Evolutionary conservation across 2,888 invertebrate genomes (phyloP), one percentile per base, ranked within the genome.

Genomic region (Campoplex nolae): DNA sequence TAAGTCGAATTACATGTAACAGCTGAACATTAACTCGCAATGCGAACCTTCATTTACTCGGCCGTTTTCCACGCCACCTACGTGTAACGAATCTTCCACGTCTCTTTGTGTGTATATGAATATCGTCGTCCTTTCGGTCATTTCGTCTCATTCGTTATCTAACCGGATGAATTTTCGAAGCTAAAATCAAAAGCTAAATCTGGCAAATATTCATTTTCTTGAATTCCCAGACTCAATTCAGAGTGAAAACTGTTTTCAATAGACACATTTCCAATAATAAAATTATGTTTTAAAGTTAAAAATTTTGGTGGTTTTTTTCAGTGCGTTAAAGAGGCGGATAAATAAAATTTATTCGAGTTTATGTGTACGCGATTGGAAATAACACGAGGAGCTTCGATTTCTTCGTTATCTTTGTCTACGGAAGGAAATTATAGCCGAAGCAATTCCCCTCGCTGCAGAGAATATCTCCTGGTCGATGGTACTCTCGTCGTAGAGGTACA

Each of bases 21-120:
- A 94, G 94, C 93, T 93, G 94, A 93, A 91, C 94, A 92, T 94
- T 93, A 93, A 93, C 93, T 93, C 91, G 92, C 92, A 93, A 93
- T 93, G 93, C 90, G 92, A 94, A 93, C 94, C 94, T 93, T 94
- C 94, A 93, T 94, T 94, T 93, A 93, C 93, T 94, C 93, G 92
- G 89, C 92, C 93, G 93, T 94, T 94, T 93, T 92, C 92, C 92
- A 90, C 91, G 91, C 90, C 91, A 76, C 35, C 82, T 23, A 23
- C 28, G 38, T 67, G 38, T 90, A 89, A 89, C 78, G 85, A 84
- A 89, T 89, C 90, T 89, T 89, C 89, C 88, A 89, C 89, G 23
- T 23, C 89, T 89, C 87, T 78, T 79, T 81, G 23, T 68, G 23
- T 68, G 4, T 62, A 90, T 89, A 90, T 16, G 23, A 23, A 58